Conservation (phyloP, 2,888 invertebrate genomes). For the Ochropacha duplaris region DNA sequence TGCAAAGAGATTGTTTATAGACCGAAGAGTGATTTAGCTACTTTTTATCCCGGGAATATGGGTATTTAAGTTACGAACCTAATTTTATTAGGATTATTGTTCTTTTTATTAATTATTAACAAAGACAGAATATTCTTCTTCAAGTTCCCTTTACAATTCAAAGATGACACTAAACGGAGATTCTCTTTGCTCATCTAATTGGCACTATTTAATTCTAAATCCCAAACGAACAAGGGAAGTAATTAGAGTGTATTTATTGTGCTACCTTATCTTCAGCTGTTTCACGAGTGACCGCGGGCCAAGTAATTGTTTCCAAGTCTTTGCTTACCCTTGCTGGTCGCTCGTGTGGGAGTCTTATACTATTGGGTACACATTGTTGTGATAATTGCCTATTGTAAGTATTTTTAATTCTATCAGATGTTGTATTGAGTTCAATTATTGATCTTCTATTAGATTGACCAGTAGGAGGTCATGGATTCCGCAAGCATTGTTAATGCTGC, state of each 20-base stretch:
- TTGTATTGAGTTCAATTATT: too few species aligned
- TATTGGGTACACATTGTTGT: constrained; percentile 8
- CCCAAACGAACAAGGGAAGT: constrained; percentile 62
- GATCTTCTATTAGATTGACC: background rate
- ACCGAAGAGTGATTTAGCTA: too few species aligned
- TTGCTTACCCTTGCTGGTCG: constrained; percentile 11
- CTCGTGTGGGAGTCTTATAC: constrained; percentile 19
- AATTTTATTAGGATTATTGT: too few species aligned
- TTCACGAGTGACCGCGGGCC: constrained; percentile 45
- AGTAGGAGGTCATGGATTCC: too few species aligned
- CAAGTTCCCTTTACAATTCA: background rate
- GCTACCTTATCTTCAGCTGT: constrained; percentile 66
- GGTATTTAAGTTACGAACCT: too few species aligned
- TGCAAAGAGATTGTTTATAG: too few species aligned
- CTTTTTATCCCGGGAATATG: too few species aligned
- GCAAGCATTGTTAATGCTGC: too few species aligned
- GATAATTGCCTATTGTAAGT: constrained; percentile 18
- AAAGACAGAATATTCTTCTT: background rate
- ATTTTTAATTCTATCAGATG: too few species aligned
- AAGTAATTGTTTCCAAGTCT: constrained; percentile 46
- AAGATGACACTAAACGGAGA: background rate
- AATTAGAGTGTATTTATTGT: constrained; percentile 75
- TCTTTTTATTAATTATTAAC: too few species aligned
- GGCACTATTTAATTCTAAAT: constrained; percentile 38
- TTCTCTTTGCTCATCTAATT: constrained; percentile 46